Percentiles rank a stretch among this genome's conserved stretches.
phyloP scores from a whole-genome alignment of 2,888 invertebrate species.

The Platycnemis pennipes region DNA sequence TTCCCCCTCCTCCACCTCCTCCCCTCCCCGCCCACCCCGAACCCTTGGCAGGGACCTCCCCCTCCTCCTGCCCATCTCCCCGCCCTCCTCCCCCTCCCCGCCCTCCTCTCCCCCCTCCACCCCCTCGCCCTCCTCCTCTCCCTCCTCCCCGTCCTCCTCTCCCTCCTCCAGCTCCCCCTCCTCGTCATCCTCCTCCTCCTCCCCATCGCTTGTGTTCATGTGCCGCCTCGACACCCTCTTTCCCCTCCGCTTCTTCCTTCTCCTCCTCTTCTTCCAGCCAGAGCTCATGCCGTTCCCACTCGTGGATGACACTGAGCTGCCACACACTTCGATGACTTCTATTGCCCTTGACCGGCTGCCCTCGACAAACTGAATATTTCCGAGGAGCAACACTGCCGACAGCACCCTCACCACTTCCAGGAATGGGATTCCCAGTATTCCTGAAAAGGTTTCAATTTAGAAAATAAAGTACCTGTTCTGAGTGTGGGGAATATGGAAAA shows the following conservation, averaged over 20 bases:
- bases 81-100: neutral
- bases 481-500: too few relatives aligned
- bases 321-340: constrained; percentile 72
- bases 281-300: constrained; percentile 36
- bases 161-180: constrained; percentile 42
- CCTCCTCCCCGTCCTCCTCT: constrained; percentile 42
- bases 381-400: constrained; percentile 93
- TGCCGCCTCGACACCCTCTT: constrained; percentile 9
- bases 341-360: constrained; percentile 80
- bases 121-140: constrained; percentile 12
- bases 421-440: constrained; percentile 95
- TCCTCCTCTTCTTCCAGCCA: constrained; percentile 56
- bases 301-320: neutral
- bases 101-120: constrained; percentile 53
- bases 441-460: constrained; percentile 74
- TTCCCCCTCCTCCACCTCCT: constrained; percentile 56
- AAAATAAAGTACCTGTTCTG: neutral
- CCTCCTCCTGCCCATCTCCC: constrained; percentile 33
- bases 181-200: constrained; percentile 41
- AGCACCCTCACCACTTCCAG: constrained; percentile 95
- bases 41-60: constrained; percentile 22
- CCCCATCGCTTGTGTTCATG: neutral
- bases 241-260: constrained; percentile 50
- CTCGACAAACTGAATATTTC: constrained; percentile 94
- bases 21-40: neutral